These are phyloP conservation scores for Atta texana DNA, from an alignment of 1,140 invertebrate genomes.

Conservation along the genomic window DNA sequence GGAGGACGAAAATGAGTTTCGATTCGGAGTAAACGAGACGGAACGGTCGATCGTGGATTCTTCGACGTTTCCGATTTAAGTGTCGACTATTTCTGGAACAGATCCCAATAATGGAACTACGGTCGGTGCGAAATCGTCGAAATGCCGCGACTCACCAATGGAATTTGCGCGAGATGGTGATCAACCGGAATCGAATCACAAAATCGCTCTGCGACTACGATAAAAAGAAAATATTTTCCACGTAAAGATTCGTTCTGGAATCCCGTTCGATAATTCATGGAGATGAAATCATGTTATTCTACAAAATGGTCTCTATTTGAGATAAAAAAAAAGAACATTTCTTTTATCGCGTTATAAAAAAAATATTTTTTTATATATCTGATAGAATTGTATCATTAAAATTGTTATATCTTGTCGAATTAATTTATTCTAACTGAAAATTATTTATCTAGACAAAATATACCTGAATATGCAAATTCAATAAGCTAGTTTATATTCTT, in stretches of 20 bases:
- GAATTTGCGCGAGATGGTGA: slow-evolving; percentile 50
- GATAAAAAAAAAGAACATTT: not conserved
- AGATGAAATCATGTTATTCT: slow-evolving; percentile 63
- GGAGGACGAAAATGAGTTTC: slow-evolving; percentile 5
- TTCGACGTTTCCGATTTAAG: slow-evolving; percentile 20
- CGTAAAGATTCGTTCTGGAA: slow-evolving; percentile 70
- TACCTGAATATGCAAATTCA: not conserved
- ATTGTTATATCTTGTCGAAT: not conserved
- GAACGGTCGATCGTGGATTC: slow-evolving; percentile 29
- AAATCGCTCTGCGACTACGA: slow-evolving; percentile 22
- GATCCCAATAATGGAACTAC: slow-evolving; percentile 61
- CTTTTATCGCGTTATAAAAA: not conserved
- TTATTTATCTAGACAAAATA: not conserved
- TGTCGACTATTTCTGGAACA: slow-evolving; percentile 27
- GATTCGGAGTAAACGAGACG: not conserved
- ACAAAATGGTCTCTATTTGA: slow-evolving; percentile 31
- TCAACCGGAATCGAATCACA: slow-evolving; percentile 48
- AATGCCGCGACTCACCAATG: slow-evolving; percentile 61
- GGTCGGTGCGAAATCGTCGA: slow-evolving; percentile 44
- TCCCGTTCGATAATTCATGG: slow-evolving; percentile 72
- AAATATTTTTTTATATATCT: not conserved
- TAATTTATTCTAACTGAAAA: not conserved
- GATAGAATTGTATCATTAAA: not conserved
- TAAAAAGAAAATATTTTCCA: slow-evolving; percentile 70
- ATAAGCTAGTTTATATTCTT: not conserved